Evolutionary conservation across 2,113 vertebrate genomes (phyloP).

Genomic region (Eublepharis macularius): DNA sequence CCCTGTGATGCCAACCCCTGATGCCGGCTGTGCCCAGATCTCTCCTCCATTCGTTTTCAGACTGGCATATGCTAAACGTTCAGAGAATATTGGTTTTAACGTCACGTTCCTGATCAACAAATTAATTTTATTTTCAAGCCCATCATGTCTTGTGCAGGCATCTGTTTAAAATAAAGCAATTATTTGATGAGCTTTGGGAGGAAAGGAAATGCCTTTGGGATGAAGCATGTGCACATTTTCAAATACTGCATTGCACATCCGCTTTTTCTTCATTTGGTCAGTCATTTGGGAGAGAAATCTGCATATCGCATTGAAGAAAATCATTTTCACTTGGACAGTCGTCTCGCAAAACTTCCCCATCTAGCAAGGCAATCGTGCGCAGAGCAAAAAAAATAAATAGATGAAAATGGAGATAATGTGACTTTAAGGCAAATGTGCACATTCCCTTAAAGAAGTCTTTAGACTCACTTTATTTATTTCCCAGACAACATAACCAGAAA

Average conservation of each 20-base stretch:
- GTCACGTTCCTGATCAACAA: conserved; percentile 38
- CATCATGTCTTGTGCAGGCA: conserved; percentile 53
- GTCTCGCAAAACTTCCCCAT: conserved; percentile 14
- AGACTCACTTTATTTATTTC: too few species aligned
- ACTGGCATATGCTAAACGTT: conserved; percentile 41
- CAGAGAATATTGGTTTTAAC: conserved; percentile 24
- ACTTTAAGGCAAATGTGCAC: not conserved
- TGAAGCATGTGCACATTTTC: conserved; percentile 52
- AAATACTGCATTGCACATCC: conserved; percentile 48
- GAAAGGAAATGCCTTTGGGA: conserved; percentile 57
- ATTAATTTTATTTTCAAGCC: conserved; percentile 51
- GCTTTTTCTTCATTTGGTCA: conserved; percentile 62
- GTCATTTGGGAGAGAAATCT: conserved; percentile 50
- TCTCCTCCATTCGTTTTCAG: not conserved
- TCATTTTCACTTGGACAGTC: conserved; percentile 36
- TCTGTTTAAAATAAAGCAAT: conserved; percentile 68
- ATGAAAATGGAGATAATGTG: not conserved
- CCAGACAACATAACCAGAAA: too few species aligned
- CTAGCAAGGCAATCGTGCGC: not conserved
- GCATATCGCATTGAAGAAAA: conserved; percentile 44
- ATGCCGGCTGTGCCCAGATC: not conserved
- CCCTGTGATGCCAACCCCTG: too few species aligned
- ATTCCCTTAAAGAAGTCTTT: not conserved
- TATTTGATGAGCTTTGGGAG: conserved; percentile 60
- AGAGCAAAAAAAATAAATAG: not conserved